Percentiles rank a stretch among this genome's conserved stretches.
Conservation (phyloP, 2,888 invertebrate species). For the Miltochrista miniata region DNA sequence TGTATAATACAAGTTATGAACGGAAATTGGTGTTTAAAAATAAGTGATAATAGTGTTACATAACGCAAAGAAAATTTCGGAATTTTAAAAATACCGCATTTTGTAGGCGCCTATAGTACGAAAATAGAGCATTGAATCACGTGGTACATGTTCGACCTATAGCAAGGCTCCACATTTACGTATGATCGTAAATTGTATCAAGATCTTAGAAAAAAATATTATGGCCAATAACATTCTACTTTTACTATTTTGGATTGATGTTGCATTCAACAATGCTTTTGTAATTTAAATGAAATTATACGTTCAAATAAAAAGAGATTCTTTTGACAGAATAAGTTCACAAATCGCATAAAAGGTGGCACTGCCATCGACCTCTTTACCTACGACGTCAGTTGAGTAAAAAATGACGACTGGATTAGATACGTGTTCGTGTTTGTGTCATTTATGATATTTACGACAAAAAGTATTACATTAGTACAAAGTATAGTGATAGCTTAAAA, state of each 20-base stretch:
- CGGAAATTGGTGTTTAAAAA: conserved; percentile 62
- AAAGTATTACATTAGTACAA: conserved; percentile 73
- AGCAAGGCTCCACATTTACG: conserved; percentile 79
- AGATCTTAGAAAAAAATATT: conserved; percentile 17
- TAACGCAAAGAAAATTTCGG: conserved; percentile 69
- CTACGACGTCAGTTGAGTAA: conserved; percentile 75
- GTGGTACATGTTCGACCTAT: conserved; percentile 79
- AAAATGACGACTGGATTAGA: conserved; percentile 82
- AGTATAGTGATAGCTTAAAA: conserved; percentile 55
- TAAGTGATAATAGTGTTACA: conserved; percentile 79
- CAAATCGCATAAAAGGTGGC: conserved; percentile 60
- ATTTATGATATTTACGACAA: conserved; percentile 83
- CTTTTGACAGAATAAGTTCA: conserved; percentile 49
- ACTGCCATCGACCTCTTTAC: conserved; percentile 52
- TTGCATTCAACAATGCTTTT: too few species aligned
- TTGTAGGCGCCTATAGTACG: conserved; percentile 77
- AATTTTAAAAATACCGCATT: conserved; percentile 84
- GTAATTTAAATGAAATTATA: too few species aligned
- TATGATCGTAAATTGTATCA: conserved; percentile 52
- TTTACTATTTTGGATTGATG: background rate
- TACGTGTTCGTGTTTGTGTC: conserved; percentile 82
- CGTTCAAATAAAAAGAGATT: conserved; percentile 27
- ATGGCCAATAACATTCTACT: conserved; percentile 1
- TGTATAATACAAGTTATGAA: conserved; percentile 50
- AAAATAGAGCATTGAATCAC: conserved; percentile 78